phyloP scores from a whole-genome alignment of 1,140 invertebrate genomes.

The Druon quercuslanigerum region DNA sequence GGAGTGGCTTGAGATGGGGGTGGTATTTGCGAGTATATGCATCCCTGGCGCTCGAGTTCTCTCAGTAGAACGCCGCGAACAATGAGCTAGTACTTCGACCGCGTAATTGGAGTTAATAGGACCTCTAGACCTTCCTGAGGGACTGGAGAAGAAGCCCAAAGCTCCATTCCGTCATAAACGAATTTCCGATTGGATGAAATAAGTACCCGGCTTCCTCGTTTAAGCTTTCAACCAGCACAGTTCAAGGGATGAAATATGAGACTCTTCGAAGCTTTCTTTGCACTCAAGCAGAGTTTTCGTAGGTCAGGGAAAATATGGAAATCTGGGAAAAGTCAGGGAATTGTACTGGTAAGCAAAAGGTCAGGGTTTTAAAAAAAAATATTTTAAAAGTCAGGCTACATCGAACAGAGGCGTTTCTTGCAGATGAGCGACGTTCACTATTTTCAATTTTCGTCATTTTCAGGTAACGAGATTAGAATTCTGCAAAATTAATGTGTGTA shows the following conservation, averaged over 20 bases:
- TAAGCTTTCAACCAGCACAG: neutral
- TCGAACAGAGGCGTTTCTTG: too few species aligned
- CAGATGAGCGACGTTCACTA: too few species aligned
- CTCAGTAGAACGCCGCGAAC: slow-evolving; percentile 48
- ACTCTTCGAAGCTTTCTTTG: neutral
- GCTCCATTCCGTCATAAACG: slow-evolving; percentile 18
- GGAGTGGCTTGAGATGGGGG: slow-evolving; percentile 11
- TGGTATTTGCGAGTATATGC: slow-evolving; percentile 37
- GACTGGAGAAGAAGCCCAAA: slow-evolving; percentile 27
- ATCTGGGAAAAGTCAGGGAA: too few species aligned
- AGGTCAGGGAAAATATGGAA: too few species aligned
- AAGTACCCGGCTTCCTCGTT: neutral
- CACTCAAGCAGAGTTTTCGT: too few species aligned
- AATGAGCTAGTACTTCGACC: slow-evolving; percentile 53
- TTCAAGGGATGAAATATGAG: slow-evolving; percentile 1
- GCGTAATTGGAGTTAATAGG: slow-evolving; percentile 58
- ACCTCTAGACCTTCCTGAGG: slow-evolving; percentile 49
- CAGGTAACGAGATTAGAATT: too few species aligned
- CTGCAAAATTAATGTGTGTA: too few species aligned
- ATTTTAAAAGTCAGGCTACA: too few species aligned
- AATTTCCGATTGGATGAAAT: slow-evolving; percentile 16
- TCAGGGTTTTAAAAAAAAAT: too few species aligned
- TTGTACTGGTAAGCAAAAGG: too few species aligned
- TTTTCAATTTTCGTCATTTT: too few species aligned
- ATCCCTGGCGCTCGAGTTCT: slow-evolving; percentile 38